phyloP scores from a whole-genome alignment of 2,888 invertebrate species.

The Lycaena phlaeas region DNA sequence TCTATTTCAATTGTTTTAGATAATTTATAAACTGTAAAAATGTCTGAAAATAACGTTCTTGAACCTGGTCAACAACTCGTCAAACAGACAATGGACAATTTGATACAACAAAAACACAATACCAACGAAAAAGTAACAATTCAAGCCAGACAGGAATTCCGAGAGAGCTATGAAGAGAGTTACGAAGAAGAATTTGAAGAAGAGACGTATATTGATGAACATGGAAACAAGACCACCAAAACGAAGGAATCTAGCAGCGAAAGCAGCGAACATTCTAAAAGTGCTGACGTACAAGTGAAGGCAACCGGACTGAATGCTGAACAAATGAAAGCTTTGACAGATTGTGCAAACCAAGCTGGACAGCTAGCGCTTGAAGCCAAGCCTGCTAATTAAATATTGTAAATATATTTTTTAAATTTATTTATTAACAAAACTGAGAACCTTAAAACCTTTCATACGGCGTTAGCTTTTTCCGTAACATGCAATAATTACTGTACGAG shows the following conservation, averaged over 20 bases:
- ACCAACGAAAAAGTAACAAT: slow-evolving; percentile 50
- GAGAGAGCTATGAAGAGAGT: slow-evolving; percentile 58
- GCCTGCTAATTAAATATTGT: slow-evolving; percentile 57
- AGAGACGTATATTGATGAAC: slow-evolving; percentile 59
- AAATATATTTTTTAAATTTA: slow-evolving; percentile 23
- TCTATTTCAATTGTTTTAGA: slow-evolving; percentile 12
- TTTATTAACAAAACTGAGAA: slow-evolving; percentile 6
- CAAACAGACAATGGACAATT: slow-evolving; percentile 61
- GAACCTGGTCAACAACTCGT: slow-evolving; percentile 62
- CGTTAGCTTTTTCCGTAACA: too few relatives aligned
- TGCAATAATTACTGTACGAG: too few relatives aligned
- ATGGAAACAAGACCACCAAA: slow-evolving; percentile 59
- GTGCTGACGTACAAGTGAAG: slow-evolving; percentile 64
- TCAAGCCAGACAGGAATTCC: slow-evolving; percentile 65
- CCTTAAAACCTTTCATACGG: too few relatives aligned
- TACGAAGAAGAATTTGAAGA: slow-evolving; percentile 68
- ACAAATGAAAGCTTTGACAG: slow-evolving; percentile 62
- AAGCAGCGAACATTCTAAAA: slow-evolving; percentile 62
- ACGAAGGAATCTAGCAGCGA: slow-evolving; percentile 62
- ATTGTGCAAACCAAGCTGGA: slow-evolving; percentile 64
- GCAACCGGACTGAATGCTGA: slow-evolving; percentile 58
- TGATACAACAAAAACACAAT: slow-evolving; percentile 52
- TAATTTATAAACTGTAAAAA: slow-evolving; percentile 21
- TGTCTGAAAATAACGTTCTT: slow-evolving; percentile 55
- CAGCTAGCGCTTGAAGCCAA: slow-evolving; percentile 64